These are phyloP conservation scores for Chironomus tentans DNA, from an alignment of 2,888 invertebrate genomes.

Conservation along the genomic window DNA sequence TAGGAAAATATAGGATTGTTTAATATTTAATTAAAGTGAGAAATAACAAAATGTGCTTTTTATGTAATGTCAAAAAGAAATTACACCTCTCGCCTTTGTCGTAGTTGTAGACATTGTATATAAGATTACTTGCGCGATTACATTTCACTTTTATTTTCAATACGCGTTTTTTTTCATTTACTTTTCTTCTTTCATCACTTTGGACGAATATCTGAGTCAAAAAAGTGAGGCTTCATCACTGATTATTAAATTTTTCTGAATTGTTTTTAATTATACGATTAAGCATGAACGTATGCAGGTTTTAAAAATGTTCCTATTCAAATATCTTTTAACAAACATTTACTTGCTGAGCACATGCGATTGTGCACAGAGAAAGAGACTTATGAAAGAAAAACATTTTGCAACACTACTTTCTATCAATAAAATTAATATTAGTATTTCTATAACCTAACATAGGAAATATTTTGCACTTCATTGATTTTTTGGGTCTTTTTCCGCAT, in stretches of 20 bases:
- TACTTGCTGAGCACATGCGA: neutral
- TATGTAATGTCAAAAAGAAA: neutral
- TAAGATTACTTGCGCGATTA: neutral
- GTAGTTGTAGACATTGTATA: neutral
- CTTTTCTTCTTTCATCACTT: neutral
- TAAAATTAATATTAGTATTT: constrained; percentile 12
- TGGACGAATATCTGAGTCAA: neutral
- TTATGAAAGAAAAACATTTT: neutral
- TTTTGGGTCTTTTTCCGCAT: constrained; percentile 16
- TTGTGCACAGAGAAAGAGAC: neutral
- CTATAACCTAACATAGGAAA: neutral
- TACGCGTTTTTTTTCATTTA: neutral
- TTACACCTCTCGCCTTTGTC: neutral
- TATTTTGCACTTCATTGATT: constrained; percentile 24
- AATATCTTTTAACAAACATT: neutral
- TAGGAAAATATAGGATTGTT: too few relatives aligned
- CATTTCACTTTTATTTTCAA: constrained; percentile 26
- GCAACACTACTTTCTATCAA: constrained; percentile 26
- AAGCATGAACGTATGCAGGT: too few relatives aligned
- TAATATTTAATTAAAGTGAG: too few relatives aligned
- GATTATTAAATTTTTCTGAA: too few relatives aligned
- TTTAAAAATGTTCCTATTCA: too few relatives aligned
- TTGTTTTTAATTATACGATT: too few relatives aligned
- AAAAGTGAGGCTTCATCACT: neutral
- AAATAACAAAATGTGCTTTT: neutral